Base-by-base conservation (phyloP, 2,888 invertebrate genomes). In the Pharmacophagus antenor region DNA sequence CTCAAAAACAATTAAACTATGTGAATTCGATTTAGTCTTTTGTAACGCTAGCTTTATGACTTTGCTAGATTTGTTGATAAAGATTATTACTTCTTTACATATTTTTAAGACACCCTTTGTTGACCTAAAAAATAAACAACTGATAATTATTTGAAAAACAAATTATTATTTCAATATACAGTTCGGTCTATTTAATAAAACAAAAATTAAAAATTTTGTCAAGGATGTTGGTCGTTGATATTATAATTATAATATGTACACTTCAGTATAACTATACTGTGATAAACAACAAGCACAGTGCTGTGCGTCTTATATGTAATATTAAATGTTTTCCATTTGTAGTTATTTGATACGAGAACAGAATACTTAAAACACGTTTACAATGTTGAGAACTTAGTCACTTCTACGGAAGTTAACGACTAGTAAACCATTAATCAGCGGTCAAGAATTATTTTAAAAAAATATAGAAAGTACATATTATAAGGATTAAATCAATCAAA, bases 221-320 rank as follows among this genome's bases (percentile, higher is more conserved):
- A 42, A 41, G 25, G 25, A 44, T 54, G 20, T 44, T 18, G 42
- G 44, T 25, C 20, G 23, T 44, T 25, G 53, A 25, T 44, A 25
- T 20, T 12, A 8, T 20, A 44, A 6, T 20, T 23, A n/a, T 17
- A n/a, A 42, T 42, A 42, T 42, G 42, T 15, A 42, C 17, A 4
- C 15, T 17, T 42, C 2, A 31, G n/a, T 42, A 1, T 27, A 27
- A 42, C 10, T 42, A 22, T 44, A 54, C 54, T 18, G 21, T 4
- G 54, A 54, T 54, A 54, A 54, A 54, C 54, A 54, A 54, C 27
- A 25, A 20, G 31, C 27, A 44, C n/a, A 25, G 44, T 6, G 20
- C 48, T 18, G 37, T 56, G 56, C 47, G 47, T 56, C 56, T 37
- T 48, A 23, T 22, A 22, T 37, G 6, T 22, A n/a, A 56, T 50